Conservation (phyloP, 2,888 invertebrate genomes). For the Prosopocoilus inquinatus region DNA sequence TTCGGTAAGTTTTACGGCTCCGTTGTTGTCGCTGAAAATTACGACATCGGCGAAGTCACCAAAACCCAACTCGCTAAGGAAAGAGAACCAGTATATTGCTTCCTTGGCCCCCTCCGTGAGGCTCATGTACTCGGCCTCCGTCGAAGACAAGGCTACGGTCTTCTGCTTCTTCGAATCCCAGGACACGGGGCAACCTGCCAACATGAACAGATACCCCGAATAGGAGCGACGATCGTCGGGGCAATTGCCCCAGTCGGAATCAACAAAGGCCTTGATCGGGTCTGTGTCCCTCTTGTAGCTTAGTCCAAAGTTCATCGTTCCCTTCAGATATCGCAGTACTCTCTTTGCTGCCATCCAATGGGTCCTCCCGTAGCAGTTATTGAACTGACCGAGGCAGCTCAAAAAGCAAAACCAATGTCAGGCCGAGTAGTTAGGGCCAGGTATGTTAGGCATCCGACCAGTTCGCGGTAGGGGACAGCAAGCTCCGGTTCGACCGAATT, state of each 20-base stretch:
- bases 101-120: conserved; percentile 6
- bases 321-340: background rate
- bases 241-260: conserved; percentile 27
- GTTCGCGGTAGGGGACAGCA: no score
- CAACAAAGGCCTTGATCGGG: no score
- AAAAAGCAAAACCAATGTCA: background rate
- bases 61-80: conserved; percentile 10
- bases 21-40: conserved; percentile 11
- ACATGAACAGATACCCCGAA: conserved; percentile 20
- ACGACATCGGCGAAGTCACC: background rate
- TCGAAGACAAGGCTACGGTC: conserved; percentile 11
- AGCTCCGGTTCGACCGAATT: no score
- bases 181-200: conserved; percentile 1
- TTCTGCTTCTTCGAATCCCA: conserved; percentile 11
- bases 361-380: background rate
- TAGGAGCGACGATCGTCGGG: conserved; percentile 22
- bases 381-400: background rate
- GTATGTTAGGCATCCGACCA: background rate
- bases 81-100: conserved; percentile 13
- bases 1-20: conserved; percentile 13
- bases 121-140: conserved; percentile 14
- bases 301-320: no score
- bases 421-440: background rate
- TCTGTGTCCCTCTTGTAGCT: no score
- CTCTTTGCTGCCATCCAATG: background rate